Evolutionary conservation across 2,113 vertebrate species (phyloP), one percentile per base, ranked within the genome.

Genomic region (Cranoglanis bouderius): DNA sequence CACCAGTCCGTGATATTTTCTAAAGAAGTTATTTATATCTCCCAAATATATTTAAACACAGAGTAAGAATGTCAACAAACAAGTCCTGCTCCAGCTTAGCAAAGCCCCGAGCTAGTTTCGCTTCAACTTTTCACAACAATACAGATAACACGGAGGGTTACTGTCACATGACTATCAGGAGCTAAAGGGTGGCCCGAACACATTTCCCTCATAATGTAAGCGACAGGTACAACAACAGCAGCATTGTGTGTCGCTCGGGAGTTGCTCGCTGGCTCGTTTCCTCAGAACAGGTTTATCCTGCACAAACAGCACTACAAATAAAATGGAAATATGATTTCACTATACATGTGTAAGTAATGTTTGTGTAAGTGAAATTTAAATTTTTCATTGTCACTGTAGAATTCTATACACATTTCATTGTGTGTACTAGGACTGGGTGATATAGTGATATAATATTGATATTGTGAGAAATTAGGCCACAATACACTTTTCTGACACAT

Each of bases 21-120:
- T 70, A 35, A 35, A 70, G 32, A 35, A 35, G 5, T 32, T 67
- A n/a, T 8, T n/a, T 29, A 65, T 12, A 32, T 32, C 32, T 65
- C 63, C n/a, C 29, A 72, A 43, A n/a, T n/a, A n/a, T n/a, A n/a
- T n/a, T n/a, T n/a, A n/a, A n/a, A n/a, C n/a, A n/a, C n/a, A n/a
- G n/a, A 91, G 57, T 26, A 82, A 90, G 91, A 95, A 94, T 94
- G 94, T 91, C 75, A 91, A 93, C 92, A 86, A 91, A 92, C 94
- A n/a, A 75, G 94, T 91, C 51, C 18, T 46, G 63, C 38, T 67
- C 24, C 35, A 4, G 14, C 32, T 46, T 13, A 38, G 43, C 70
- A 65, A 35, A 51, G 55, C 1, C 24, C 4, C 26, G 1, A 32
- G 14, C 57, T 35, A 13, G 32, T 82, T 87, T 87, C 46, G 7